phyloP scores from a whole-genome alignment of 2,797 vertebrate genomes.

The Enteromius anoplus region DNA sequence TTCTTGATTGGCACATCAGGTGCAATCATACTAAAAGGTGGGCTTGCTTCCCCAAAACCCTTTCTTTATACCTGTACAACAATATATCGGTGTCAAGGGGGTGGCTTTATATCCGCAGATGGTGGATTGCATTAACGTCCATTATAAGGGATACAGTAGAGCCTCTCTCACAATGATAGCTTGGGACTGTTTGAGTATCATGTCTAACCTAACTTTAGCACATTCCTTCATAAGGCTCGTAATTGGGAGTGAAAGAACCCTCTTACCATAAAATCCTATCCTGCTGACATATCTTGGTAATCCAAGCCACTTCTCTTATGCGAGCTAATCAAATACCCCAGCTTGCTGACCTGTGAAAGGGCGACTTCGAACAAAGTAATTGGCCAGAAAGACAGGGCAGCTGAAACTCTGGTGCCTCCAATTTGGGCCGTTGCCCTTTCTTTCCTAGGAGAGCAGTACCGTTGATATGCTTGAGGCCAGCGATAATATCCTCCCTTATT shows the following conservation, averaged over 20 bases:
- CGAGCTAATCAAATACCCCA: conserved; percentile 32
- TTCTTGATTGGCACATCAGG: background rate
- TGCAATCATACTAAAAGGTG: background rate
- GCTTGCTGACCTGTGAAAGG: conserved; percentile 3
- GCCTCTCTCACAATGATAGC: background rate
- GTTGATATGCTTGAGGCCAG: background rate
- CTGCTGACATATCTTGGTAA: conserved; percentile 36
- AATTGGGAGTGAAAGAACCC: conserved; percentile 21
- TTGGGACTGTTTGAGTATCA: conserved; percentile 17
- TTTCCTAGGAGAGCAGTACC: background rate
- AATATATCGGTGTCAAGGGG: background rate
- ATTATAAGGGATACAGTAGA: background rate
- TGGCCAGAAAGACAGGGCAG: conserved; percentile 9
- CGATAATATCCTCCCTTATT: background rate
- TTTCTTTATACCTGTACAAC: background rate
- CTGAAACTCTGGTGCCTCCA: background rate
- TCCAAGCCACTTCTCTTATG: conserved; percentile 38
- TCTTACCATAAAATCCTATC: conserved; percentile 22
- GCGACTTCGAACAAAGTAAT: conserved; percentile 36
- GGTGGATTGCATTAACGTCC: background rate
- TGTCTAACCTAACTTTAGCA: conserved; percentile 26
- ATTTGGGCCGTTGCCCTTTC: background rate
- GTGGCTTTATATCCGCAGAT: background rate
- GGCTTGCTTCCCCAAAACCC: background rate
- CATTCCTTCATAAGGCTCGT: conserved; percentile 30